Evolutionary conservation across 1,140 invertebrate species (phyloP).

Genomic region (Drosophila serrata): DNA sequence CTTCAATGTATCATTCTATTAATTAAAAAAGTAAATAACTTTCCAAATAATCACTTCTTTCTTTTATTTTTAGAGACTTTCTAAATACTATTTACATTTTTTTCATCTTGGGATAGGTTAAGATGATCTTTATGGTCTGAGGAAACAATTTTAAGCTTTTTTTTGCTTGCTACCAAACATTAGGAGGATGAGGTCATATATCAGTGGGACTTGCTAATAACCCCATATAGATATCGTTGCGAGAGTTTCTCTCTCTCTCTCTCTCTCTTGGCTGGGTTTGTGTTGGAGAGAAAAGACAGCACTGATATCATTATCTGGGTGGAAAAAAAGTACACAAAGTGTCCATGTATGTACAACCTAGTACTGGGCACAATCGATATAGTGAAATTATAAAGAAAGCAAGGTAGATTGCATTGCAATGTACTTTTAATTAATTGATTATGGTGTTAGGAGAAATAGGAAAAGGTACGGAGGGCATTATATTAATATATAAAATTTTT

Average conservation of each 20-base stretch:
- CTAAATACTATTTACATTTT: neutral
- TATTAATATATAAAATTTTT: too few relatives aligned
- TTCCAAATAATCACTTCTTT: neutral
- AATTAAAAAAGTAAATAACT: neutral
- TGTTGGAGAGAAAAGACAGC: conserved; percentile 13
- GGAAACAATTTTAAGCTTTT: conserved; percentile 3
- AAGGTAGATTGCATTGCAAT: neutral
- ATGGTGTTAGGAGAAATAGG: neutral
- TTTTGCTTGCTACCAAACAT: conserved; percentile 9
- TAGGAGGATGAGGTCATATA: conserved; percentile 28
- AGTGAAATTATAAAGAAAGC: neutral
- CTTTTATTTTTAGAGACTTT: neutral
- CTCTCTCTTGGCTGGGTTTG: conserved; percentile 14
- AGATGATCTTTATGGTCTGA: conserved; percentile 44
- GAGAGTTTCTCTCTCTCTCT: conserved; percentile 37
- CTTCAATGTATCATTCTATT: too few relatives aligned
- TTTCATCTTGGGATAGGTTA: conserved; percentile 47
- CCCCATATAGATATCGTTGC: conserved; percentile 44
- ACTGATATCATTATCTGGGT: conserved; percentile 67
- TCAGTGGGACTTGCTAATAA: conserved; percentile 52
- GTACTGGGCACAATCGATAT: neutral
- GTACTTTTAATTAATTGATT: neutral
- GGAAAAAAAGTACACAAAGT: conserved; percentile 23
- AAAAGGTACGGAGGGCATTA: neutral
- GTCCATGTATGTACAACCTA: conserved; percentile 24